phyloP scores from a whole-genome alignment of 2,797 vertebrate genomes.

The Australoheros facetus region DNA sequence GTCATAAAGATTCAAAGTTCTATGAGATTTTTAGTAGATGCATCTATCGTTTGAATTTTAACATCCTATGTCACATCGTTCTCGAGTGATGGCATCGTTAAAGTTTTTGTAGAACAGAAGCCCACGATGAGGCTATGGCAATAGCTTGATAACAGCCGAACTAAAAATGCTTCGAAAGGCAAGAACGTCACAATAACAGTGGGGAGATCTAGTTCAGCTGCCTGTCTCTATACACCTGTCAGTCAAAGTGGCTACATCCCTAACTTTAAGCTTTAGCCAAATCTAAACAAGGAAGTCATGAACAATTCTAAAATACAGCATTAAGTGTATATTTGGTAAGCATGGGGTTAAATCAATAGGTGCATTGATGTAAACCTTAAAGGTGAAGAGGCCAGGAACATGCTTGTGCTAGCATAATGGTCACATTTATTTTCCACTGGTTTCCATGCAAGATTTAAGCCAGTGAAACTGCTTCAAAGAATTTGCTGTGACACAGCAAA shows the following conservation, averaged over 20 bases:
- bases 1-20: no score
- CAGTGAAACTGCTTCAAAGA: conserved; percentile 5
- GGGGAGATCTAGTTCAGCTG: no score
- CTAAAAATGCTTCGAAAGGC: neutral
- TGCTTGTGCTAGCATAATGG: neutral
- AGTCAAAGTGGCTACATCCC: neutral
- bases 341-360: neutral
- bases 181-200: neutral
- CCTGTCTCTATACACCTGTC: neutral
- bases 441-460: neutral
- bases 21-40: no score
- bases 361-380: neutral
- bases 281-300: neutral
- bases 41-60: no score
- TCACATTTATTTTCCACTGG: neutral
- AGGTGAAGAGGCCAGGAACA: neutral
- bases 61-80: no score
- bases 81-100: no score
- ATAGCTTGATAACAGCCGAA: no score
- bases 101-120: no score
- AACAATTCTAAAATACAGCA: neutral
- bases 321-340: neutral
- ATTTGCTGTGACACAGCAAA: conserved; percentile 4
- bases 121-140: no score
- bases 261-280: neutral